Conservation (phyloP, 2,888 invertebrate genomes). For the Drosophila peninsularis region DNA sequence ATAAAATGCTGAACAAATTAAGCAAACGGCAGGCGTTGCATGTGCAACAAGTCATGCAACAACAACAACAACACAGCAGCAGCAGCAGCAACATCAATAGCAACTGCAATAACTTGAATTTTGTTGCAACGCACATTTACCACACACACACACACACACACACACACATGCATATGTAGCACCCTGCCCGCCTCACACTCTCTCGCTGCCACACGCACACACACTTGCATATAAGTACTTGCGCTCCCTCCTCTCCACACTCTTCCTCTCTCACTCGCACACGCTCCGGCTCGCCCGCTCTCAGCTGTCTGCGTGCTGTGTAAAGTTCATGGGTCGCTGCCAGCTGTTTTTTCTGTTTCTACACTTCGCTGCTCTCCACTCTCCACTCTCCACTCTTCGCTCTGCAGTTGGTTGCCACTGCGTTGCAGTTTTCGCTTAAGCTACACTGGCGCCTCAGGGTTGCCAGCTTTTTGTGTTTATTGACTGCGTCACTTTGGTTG, state of each 20-base stretch:
- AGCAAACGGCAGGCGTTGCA: constrained; percentile 48
- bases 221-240: not conserved
- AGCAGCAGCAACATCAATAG: not conserved
- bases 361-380: constrained; percentile 5
- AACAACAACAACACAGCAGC: constrained; percentile 12
- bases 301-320: constrained; percentile 38
- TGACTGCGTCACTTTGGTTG: constrained; percentile 57
- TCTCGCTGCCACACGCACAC: not conserved
- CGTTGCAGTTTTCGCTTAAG: constrained; percentile 67
- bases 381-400: not conserved
- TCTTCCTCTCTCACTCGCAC: not conserved
- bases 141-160: not conserved
- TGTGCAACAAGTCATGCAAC: constrained; percentile 42
- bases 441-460: constrained; percentile 69
- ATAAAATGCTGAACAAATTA: constrained; percentile 51
- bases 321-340: constrained; percentile 76
- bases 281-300: not conserved
- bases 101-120: constrained; percentile 32
- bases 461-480: constrained; percentile 63
- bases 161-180: not conserved
- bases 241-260: not conserved
- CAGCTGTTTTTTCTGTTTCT: constrained; percentile 30
- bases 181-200: not conserved
- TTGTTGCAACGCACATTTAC: constrained; percentile 60
- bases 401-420: constrained; percentile 35